A percentile compares a stretch with the other conserved stretches of the same genome.
Evolutionary conservation across 2,888 invertebrate species (phyloP).

Genomic region (Xylota segnis): DNA sequence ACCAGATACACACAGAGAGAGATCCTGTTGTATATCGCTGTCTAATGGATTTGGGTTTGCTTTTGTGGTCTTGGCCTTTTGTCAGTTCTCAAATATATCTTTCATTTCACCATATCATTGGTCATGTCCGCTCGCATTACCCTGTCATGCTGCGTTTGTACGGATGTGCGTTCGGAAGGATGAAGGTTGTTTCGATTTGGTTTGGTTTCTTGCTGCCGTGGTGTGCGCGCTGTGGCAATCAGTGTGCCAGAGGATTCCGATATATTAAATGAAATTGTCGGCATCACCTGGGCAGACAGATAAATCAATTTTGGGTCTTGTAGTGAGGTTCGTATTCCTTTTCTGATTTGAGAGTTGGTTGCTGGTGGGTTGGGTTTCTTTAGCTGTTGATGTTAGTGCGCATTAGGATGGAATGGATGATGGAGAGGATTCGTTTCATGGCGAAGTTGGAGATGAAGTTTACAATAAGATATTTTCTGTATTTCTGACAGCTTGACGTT

Average conservation of each 20-base stretch:
- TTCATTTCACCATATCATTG: slow-evolving; percentile 74
- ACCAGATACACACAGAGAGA: neutral
- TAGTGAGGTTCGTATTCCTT: slow-evolving; percentile 49
- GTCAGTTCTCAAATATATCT: slow-evolving; percentile 73
- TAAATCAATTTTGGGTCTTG: slow-evolving; percentile 77
- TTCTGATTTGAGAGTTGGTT: slow-evolving; percentile 23
- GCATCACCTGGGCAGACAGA: slow-evolving; percentile 77
- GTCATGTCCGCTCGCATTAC: slow-evolving; percentile 73
- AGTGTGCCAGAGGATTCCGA: slow-evolving; percentile 68
- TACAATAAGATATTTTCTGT: slow-evolving; percentile 78
- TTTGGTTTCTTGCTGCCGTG: slow-evolving; percentile 15
- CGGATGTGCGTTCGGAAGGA: slow-evolving; percentile 55
- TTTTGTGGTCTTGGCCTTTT: slow-evolving; percentile 74
- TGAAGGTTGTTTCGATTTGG: slow-evolving; percentile 44
- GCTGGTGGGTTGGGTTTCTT: slow-evolving; percentile 64
- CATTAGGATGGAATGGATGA: slow-evolving; percentile 38
- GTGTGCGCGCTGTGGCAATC: slow-evolving; percentile 55
- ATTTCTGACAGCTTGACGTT: slow-evolving; percentile 78
- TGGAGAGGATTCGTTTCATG: slow-evolving; percentile 52
- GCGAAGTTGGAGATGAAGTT: slow-evolving; percentile 70
- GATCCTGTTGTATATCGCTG: slow-evolving; percentile 59
- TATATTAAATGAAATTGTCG: slow-evolving; percentile 74
- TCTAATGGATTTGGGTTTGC: slow-evolving; percentile 71
- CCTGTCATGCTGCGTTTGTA: slow-evolving; percentile 71
- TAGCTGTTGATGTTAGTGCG: slow-evolving; percentile 50